A percentile compares a stretch with the other conserved stretches of the same genome.
Evolutionary conservation across 1,140 invertebrate genomes (phyloP).

Genomic region (Macrobrachium nipponense): DNA sequence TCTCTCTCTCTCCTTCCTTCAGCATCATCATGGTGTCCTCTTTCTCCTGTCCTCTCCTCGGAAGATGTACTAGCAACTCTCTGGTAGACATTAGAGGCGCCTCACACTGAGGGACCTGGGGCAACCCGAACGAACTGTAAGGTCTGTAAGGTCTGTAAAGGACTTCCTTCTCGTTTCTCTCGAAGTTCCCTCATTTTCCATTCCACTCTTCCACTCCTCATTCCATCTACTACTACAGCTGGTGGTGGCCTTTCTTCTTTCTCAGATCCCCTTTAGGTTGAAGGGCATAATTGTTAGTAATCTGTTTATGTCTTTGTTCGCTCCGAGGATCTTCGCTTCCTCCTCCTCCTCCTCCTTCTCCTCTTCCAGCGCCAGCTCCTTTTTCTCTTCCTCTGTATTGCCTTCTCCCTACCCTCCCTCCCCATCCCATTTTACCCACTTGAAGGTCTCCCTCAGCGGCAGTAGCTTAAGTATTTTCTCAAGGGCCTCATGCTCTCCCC

Average conservation of each 20-base stretch:
- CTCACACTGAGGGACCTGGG: too few relatives aligned
- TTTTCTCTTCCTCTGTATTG: background rate
- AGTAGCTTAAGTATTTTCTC: background rate
- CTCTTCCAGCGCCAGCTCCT: background rate
- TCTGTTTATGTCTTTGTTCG: slow-evolving; percentile 44
- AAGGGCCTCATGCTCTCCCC: slow-evolving; percentile 16
- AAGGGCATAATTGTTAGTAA: slow-evolving; percentile 46
- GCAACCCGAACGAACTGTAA: too few relatives aligned
- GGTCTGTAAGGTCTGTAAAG: too few relatives aligned
- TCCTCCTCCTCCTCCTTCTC: background rate
- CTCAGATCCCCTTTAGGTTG: slow-evolving; percentile 31
- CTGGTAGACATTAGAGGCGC: too few relatives aligned
- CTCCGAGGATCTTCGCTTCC: slow-evolving; percentile 3
- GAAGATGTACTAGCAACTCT: too few relatives aligned
- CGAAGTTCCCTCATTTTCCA: background rate
- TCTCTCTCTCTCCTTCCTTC: background rate
- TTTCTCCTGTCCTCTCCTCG: background rate
- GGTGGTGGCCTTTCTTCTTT: background rate
- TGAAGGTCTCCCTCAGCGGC: background rate
- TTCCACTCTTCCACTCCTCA: background rate
- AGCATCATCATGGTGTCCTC: background rate
- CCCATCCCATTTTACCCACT: slow-evolving; percentile 2
- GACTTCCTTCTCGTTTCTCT: background rate
- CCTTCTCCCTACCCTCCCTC: background rate
- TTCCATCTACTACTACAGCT: background rate